Evolutionary conservation across 2,797 vertebrate species (phyloP).

Genomic region (Carapus acus): DNA sequence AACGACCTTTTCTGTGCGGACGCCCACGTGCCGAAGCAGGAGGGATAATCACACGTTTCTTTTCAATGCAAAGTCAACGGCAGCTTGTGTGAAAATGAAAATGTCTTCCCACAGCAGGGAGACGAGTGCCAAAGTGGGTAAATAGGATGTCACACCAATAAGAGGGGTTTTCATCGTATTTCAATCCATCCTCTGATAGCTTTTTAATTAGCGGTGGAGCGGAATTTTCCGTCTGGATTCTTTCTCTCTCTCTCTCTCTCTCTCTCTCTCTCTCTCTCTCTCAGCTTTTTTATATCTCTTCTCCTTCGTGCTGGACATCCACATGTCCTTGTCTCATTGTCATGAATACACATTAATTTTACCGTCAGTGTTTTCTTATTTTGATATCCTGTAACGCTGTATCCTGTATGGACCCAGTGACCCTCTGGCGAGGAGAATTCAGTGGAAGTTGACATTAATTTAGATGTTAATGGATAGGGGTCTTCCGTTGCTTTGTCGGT

Average conservation of each 20-base stretch:
- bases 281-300: conserved; percentile 31
- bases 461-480: too few relatives aligned
- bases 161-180: conserved; percentile 34
- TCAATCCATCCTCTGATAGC: conserved; percentile 40
- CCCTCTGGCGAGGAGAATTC: too few relatives aligned
- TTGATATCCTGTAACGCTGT: too few relatives aligned
- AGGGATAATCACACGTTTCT: conserved; percentile 28
- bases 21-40: conserved; percentile 29
- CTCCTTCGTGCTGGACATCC: conserved; percentile 22
- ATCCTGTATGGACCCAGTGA: too few relatives aligned
- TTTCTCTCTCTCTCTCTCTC: conserved; percentile 27
- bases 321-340: too few relatives aligned
- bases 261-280: too few relatives aligned
- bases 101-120: conserved; percentile 24
- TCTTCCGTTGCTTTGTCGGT: too few relatives aligned
- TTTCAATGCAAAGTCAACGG: conserved; percentile 35
- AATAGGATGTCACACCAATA: conserved; percentile 52
- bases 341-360: too few relatives aligned
- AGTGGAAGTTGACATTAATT: too few relatives aligned
- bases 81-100: conserved; percentile 56
- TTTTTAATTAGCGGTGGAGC: conserved; percentile 34
- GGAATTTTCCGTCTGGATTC: conserved; percentile 43
- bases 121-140: conserved; percentile 22
- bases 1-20: neutral
- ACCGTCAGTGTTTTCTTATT: too few relatives aligned